Conservation (phyloP, 2,113 vertebrate species). For the Pavo muticus region DNA sequence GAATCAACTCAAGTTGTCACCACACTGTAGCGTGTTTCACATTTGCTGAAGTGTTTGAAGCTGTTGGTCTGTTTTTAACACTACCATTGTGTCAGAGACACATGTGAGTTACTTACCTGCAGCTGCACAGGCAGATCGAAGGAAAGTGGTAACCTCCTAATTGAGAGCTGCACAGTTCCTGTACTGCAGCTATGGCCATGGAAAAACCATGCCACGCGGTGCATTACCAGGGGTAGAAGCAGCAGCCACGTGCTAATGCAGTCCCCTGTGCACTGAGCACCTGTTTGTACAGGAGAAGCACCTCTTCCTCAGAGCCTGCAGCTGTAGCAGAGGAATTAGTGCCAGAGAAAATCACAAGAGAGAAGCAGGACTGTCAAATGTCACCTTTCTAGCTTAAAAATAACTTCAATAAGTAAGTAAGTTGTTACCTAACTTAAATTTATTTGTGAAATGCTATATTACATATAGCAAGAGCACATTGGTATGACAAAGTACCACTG, state of each 20-base stretch:
- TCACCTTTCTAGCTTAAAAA: background rate
- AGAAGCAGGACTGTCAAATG: background rate
- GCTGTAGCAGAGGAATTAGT: background rate
- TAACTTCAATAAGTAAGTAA: background rate
- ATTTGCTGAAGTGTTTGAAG: background rate
- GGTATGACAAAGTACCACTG: slow-evolving; percentile 6
- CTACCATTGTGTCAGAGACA: background rate
- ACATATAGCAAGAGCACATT: slow-evolving; percentile 49
- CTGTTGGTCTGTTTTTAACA: background rate
- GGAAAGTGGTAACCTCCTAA: background rate
- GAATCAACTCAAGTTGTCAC: background rate
- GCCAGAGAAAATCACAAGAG: background rate
- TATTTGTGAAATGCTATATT: slow-evolving; percentile 70
- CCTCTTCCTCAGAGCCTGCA: background rate
- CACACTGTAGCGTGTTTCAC: background rate
- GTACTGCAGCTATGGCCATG: background rate
- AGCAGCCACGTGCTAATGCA: background rate
- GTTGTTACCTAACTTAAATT: slow-evolving; percentile 32
- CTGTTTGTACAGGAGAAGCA: background rate
- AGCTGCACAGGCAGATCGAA: background rate
- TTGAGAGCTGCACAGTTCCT: background rate
- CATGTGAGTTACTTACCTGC: background rate
- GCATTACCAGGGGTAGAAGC: background rate
- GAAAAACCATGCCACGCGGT: rapidly evolving
- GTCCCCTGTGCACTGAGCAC: rapidly evolving